These are phyloP conservation scores for Spodoptera exigua DNA, from an alignment of 2,888 invertebrate genomes.

Conservation along the genomic window DNA sequence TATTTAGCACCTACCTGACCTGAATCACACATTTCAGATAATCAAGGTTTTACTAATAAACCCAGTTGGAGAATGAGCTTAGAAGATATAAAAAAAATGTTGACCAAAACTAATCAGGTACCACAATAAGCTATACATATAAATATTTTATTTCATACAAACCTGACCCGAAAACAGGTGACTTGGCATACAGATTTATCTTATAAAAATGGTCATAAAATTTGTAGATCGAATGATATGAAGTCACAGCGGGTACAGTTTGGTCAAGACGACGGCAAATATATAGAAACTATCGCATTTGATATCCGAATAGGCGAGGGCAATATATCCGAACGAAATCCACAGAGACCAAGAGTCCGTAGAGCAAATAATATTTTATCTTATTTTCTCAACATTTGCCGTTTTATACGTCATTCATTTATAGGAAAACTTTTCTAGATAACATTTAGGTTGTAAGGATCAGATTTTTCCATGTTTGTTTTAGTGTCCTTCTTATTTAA, in stretches of 20 bases:
- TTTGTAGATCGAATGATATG: constrained; percentile 18
- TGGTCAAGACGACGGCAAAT: constrained; percentile 43
- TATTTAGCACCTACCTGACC: no score
- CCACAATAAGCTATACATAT: constrained; percentile 19
- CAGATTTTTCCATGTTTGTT: constrained; percentile 57
- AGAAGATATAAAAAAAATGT: constrained; percentile 16
- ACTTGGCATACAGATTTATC: constrained; percentile 7
- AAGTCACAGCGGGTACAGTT: constrained; percentile 18
- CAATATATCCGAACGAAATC: constrained; percentile 54
- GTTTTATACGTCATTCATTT: constrained; percentile 64
- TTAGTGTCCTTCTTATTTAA: constrained; percentile 56
- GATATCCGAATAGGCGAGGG: constrained; percentile 51
- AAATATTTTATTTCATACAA: constrained; percentile 31
- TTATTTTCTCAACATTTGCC: constrained; percentile 62
- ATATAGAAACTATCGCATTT: constrained; percentile 47
- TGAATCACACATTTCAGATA: neutral
- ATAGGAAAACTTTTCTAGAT: constrained; percentile 61
- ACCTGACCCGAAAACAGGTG: constrained; percentile 8
- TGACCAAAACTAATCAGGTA: constrained; percentile 20
- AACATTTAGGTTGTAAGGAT: constrained; percentile 46
- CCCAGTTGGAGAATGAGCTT: no score
- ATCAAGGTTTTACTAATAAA: constrained; percentile 20
- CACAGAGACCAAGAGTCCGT: constrained; percentile 46
- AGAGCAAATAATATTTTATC: constrained; percentile 63
- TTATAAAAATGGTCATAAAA: constrained; percentile 30